Evolutionary conservation across 1,140 invertebrate species (phyloP).

Genomic region (Drosophila gunungcola): DNA sequence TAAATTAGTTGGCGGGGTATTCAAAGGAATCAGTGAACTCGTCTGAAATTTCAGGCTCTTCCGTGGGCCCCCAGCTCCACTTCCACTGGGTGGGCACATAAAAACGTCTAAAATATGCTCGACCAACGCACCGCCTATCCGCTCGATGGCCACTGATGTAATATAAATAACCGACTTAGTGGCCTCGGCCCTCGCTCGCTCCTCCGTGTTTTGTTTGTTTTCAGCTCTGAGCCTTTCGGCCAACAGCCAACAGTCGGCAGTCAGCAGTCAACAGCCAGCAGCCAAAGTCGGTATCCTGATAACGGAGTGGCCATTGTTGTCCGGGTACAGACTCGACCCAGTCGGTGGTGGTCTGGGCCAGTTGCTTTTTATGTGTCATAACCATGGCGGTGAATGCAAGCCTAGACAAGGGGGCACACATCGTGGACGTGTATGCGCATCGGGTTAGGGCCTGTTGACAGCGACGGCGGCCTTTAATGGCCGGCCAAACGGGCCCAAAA

Average conservation of each 20-base stretch:
- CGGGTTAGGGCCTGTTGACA: conserved; percentile 19
- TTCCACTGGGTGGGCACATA: conserved; percentile 7
- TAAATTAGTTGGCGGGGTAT: not conserved
- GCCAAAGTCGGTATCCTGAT: conserved; percentile 26
- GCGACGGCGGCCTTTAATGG: conserved; percentile 68
- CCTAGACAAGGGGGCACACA: not conserved
- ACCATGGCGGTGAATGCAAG: conserved; percentile 30
- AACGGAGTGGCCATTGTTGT: conserved; percentile 33
- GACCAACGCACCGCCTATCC: conserved; percentile 3
- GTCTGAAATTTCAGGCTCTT: not conserved
- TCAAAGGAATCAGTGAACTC: not conserved
- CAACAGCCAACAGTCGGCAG: conserved; percentile 3
- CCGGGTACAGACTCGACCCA: conserved; percentile 24
- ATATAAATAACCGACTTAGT: conserved; percentile 81
- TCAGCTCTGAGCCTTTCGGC: conserved; percentile 38
- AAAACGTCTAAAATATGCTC: conserved; percentile 39
- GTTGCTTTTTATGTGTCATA: conserved; percentile 75
- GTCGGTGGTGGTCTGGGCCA: conserved; percentile 25
- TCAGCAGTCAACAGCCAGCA: conserved; percentile 8
- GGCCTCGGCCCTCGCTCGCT: conserved; percentile 43
- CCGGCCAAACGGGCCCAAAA: conserved; percentile 26
- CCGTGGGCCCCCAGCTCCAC: not conserved
- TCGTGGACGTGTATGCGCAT: conserved; percentile 11
- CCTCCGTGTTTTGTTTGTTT: conserved; percentile 62
- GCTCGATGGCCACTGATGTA: conserved; percentile 62